Base-by-base conservation (phyloP, 2,888 invertebrate genomes). In the Microplitis manilae region DNA sequence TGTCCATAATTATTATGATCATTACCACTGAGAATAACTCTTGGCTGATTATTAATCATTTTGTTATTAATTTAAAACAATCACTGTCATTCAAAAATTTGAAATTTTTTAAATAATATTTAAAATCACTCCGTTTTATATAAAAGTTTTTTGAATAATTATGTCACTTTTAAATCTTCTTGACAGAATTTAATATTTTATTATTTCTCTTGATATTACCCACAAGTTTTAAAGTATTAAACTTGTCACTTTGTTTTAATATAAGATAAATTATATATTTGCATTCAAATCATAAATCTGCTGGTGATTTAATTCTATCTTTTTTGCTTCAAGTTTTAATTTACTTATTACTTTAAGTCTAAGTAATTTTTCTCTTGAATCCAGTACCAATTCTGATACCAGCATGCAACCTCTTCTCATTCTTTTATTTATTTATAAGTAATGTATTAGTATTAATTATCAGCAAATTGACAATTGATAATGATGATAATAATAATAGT, bases 1-100 rank as follows among this genome's bases (percentile, higher is more conserved):
- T 87, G 80, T 75, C 84, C 82, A 68, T 82, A 83, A 13, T 79
- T 79, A 9, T 65, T 79, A 9, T 65, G 65, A 76, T 89, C 88
- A 13, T 84, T 86, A n/a, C 86, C 77, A 75, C 86, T 87, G 20
- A 89, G 76, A 73, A 87, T 87, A 72, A 88, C 86, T 73, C 87
- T 85, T 76, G 87, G 88, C 81, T 89, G 89, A 84, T 89, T 90
- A 77, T 89, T 89, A 79, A 89, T 89, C 89, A 89, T 90, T 76
- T 83, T 86, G 30, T 30, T 40, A 30, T 65, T 6, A 62, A 62
- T 62, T 62, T n/a, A 65, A 65, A 30, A 30, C 7, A 30, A 65
- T 62, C 65, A 65, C 20, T 62, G 20, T 59, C n/a, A 59, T 59
- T 30, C 30, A 30, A 30, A 30, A 30, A 30, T 30, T 30, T 30